Evolutionary conservation across 2,797 vertebrate species (phyloP).

Genomic region (Phrynocephalus guinanensis): DNA sequence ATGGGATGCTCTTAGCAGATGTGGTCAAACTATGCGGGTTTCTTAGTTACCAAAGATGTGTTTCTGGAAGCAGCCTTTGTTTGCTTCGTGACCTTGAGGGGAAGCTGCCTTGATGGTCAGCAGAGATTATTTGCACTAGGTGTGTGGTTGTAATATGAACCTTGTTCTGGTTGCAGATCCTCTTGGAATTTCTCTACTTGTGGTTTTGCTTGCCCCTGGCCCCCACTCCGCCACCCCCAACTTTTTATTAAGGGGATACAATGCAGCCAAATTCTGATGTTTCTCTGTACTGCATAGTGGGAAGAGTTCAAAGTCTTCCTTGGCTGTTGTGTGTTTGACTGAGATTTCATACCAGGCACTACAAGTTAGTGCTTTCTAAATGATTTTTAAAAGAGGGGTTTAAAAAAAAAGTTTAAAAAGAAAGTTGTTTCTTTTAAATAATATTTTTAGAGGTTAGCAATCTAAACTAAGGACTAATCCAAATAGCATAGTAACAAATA

Average conservation of each 20-base stretch:
- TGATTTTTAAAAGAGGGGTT: constrained; percentile 23
- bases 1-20: neutral
- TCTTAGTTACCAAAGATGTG: neutral
- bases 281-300: constrained; percentile 29
- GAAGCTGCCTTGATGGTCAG: neutral
- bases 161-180: constrained; percentile 39
- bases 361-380: constrained; percentile 54
- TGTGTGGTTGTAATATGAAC: constrained; percentile 52
- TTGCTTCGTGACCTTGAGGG: neutral
- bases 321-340: constrained; percentile 40
- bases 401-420: neutral
- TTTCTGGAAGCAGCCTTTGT: constrained; percentile 6
- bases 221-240: too few species aligned
- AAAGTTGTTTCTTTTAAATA: constrained; percentile 25
- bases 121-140: constrained; percentile 10
- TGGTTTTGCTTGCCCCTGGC: neutral
- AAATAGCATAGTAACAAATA: neutral
- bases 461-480: neutral
- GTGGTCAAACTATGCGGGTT: neutral
- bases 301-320: constrained; percentile 41
- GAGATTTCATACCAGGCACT: constrained; percentile 34
- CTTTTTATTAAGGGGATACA: constrained; percentile 44
- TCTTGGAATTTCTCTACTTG: constrained; percentile 46
- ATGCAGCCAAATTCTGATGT: constrained; percentile 41
- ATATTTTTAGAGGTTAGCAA: constrained; percentile 23